A percentile compares a stretch with the other conserved stretches of the same genome.
These are phyloP conservation scores for Sminthopsis crassicaudata DNA, from an alignment of 2,113 vertebrate species.

Conservation along the genomic window DNA sequence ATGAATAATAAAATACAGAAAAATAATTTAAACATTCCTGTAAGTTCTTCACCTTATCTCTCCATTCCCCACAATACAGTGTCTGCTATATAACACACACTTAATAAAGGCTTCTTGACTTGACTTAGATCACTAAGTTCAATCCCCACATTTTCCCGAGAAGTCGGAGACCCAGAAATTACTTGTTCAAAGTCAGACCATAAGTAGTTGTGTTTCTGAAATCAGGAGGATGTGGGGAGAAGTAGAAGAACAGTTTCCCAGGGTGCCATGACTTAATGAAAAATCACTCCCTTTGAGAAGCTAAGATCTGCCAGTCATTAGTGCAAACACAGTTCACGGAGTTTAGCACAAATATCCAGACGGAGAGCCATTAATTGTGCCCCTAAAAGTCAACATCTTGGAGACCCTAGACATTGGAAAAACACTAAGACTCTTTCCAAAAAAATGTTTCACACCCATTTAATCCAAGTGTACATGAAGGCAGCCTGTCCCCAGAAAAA, in stretches of 20 bases:
- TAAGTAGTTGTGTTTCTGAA: not conserved
- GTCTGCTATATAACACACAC: not conserved
- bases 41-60: no score
- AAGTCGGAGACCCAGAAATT: not conserved
- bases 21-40: no score
- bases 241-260: not conserved
- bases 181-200: not conserved
- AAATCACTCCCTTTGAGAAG: not conserved
- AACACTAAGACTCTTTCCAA: slow-evolving; percentile 44
- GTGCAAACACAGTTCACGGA: not conserved
- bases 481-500: slow-evolving; percentile 46
- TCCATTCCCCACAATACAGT: no score
- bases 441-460: slow-evolving; percentile 44
- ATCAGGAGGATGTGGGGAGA: not conserved
- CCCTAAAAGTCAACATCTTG: slow-evolving; percentile 2
- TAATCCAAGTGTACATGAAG: slow-evolving; percentile 5
- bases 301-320: not conserved
- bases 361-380: not conserved
- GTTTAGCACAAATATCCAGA: not conserved
- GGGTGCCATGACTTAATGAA: not conserved
- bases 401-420: slow-evolving; percentile 36
- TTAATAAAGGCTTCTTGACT: not conserved
- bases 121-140: not conserved
- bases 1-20: no score
- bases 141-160: not conserved